These are phyloP conservation scores for Spea hammondii DNA, from an alignment of 2,797 vertebrate genomes.

Conservation along the genomic window DNA sequence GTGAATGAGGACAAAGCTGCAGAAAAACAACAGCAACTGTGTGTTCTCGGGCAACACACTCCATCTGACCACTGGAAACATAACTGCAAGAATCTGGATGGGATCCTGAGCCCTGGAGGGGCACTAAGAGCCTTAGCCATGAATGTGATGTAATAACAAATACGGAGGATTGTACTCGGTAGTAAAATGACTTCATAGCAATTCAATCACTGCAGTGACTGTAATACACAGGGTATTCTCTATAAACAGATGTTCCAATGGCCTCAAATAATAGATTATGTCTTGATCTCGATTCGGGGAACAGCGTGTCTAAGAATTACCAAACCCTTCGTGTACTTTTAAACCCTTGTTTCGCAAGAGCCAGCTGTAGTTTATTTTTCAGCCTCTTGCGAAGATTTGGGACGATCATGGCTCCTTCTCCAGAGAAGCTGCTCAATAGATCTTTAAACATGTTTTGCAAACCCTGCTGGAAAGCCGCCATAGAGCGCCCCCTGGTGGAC, in stretches of 20 bases:
- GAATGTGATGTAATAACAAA: too few species aligned
- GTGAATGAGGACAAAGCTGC: slow-evolving; percentile 19
- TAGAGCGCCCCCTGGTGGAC: slow-evolving; percentile 27
- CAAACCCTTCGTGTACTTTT: slow-evolving; percentile 19
- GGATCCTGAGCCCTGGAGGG: background rate
- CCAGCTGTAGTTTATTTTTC: slow-evolving; percentile 34
- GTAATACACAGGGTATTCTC: background rate
- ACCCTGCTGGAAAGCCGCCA: background rate
- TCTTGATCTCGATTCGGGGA: slow-evolving; percentile 23
- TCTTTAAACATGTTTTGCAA: slow-evolving; percentile 22
- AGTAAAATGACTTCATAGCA: background rate
- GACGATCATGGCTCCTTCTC: slow-evolving; percentile 28
- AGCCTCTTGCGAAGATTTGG: slow-evolving; percentile 34
- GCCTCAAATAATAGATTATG: slow-evolving; percentile 18
- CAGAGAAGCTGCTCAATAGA: slow-evolving; percentile 16
- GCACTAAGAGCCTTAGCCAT: background rate
- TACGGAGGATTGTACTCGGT: background rate
- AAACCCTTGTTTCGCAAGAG: slow-evolving; percentile 23
- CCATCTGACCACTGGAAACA: background rate
- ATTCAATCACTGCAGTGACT: background rate
- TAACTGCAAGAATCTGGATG: background rate
- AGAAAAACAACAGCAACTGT: slow-evolving; percentile 18
- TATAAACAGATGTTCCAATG: slow-evolving; percentile 26
- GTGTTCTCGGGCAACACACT: background rate
- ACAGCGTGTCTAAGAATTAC: slow-evolving; percentile 31